Base-by-base conservation (phyloP, 1,140 invertebrate species). In the Drosophila nannoptera region DNA sequence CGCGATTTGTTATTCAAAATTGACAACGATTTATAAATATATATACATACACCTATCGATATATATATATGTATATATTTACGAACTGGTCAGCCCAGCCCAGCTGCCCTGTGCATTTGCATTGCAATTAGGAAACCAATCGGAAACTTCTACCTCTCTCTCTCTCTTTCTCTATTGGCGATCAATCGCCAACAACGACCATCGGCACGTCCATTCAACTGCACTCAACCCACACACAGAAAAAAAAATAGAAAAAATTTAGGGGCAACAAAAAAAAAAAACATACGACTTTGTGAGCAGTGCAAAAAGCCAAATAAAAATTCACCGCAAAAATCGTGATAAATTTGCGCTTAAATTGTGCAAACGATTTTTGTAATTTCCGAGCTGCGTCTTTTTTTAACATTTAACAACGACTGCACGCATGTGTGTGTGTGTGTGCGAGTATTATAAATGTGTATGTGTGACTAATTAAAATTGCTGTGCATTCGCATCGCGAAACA, bases 331-430 rank as follows among this genome's bases (percentile, higher is more conserved):
- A 76, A 83, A 84, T 83, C 78, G 80, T 83, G 78, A 83, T 83
- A 69, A 83, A 83, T 84, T 73, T 84, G 75, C 48, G 76, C 59
- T 65, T 70, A 76, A 84, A 83, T 83, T 83, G 78, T 80, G 78
- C 80, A 83, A 83, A 84, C 75, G 73, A 73, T 73, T 71, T 52
- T 81, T 76, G 52, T 75, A 64, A 72, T 70, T 78, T 64, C 46
- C 16, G 42, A 66, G 43, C 43, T 63, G 38, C 53, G 60, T 58
- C 29, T 53, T 66, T 60, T 60, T 62, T 61, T 53, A n/a, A 31
- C 54, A 61, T 50, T 69, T 69, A 65, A 69, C 63, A 70, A 71
- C 64, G 69, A 71, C 67, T 69, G 43, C 42, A 14, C 11, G 36
- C 40, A 36, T 46, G 4, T 29, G 33, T 7, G 42, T 40, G 33